Conservation (phyloP, 2,888 invertebrate genomes). For the Drosophila affinis region DNA sequence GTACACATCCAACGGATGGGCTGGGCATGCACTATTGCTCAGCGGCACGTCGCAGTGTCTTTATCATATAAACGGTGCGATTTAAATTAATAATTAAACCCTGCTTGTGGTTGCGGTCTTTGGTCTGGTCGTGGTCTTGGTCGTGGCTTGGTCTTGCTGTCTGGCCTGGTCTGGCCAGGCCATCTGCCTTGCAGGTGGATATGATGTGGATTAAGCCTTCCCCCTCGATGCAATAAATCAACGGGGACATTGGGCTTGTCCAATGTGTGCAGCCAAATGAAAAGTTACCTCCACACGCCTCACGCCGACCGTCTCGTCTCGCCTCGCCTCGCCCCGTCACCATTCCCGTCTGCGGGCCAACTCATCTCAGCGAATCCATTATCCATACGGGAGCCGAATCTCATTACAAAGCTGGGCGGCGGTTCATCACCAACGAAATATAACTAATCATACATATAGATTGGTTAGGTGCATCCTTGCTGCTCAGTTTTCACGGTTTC, state of each 20-base stretch:
- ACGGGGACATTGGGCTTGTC: constrained; percentile 57
- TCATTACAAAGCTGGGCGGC: background rate
- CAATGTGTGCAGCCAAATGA: constrained; percentile 62
- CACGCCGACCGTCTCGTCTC: background rate
- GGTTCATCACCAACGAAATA: background rate
- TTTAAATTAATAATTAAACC: constrained; percentile 78
- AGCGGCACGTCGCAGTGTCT: constrained; percentile 72
- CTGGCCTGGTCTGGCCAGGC: constrained; percentile 7
- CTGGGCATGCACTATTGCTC: constrained; percentile 71
- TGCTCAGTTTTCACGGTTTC: no score
- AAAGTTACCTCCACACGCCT: constrained; percentile 30
- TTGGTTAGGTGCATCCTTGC: no score
- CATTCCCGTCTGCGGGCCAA: background rate
- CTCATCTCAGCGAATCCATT: constrained; percentile 12
- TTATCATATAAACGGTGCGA: constrained; percentile 79
- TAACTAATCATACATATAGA: no score
- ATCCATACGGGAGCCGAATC: background rate
- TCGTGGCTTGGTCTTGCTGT: constrained; percentile 2
- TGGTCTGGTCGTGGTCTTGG: background rate
- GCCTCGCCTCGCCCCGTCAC: background rate
- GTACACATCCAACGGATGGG: constrained; percentile 39
- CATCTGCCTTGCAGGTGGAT: constrained; percentile 42
- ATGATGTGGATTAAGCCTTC: constrained; percentile 51
- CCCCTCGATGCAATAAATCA: constrained; percentile 65
- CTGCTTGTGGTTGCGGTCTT: constrained; percentile 29